Base-by-base conservation (phyloP, 2,797 vertebrate genomes). In the Xenentodon cancila region DNA sequence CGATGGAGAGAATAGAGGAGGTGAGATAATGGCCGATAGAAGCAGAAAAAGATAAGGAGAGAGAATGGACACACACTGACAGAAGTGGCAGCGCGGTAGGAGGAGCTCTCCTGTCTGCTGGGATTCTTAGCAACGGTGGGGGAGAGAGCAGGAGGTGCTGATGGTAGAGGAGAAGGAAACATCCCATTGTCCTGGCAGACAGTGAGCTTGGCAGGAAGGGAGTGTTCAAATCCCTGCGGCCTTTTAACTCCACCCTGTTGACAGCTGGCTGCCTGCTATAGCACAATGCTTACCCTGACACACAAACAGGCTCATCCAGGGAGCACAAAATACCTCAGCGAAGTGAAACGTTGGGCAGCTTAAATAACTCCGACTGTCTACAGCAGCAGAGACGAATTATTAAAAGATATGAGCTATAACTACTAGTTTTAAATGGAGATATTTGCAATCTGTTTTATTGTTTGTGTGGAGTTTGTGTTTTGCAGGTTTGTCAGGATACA, bases 201-300 rank as follows among this genome's bases (percentile, higher is more conserved):
- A 89, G 86, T 82, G 73, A 84, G 84, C 80, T 84, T 88, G 85
- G 89, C 86, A 91, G 84, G 80, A 90, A 42, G 19, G 83, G 85
- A 82, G 66, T 72, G 78, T 81, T 88, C 79, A 84, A 86, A 84
- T 89, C 89, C 85, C 89, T 57, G 49, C 57, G 87, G 88, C 64
- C 82, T 84, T 88, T 87, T 90, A 90, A 86, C 83, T 88, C 84
- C 78, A 82, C 80, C 87, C 89, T 76, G 83, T 80, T 90, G 88
- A 91, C 88, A 89, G 90, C 84, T 86, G 84, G 81, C 84, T 84
- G 80, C 78, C 75, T 82, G 74, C 81, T 75, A 69, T 66, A 77
- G 84, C 86, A 82, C 86, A 84, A 80, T 82, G 49, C 86, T 75
- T 59, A 63, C 63, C 75, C 55, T 58, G 59, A 77, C 71, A 75